A percentile compares a stretch with the other conserved stretches of the same genome.
These are phyloP conservation scores for Euphonia xanthogaster DNA, from an alignment of 2,797 vertebrate genomes.

Conservation along the genomic window DNA sequence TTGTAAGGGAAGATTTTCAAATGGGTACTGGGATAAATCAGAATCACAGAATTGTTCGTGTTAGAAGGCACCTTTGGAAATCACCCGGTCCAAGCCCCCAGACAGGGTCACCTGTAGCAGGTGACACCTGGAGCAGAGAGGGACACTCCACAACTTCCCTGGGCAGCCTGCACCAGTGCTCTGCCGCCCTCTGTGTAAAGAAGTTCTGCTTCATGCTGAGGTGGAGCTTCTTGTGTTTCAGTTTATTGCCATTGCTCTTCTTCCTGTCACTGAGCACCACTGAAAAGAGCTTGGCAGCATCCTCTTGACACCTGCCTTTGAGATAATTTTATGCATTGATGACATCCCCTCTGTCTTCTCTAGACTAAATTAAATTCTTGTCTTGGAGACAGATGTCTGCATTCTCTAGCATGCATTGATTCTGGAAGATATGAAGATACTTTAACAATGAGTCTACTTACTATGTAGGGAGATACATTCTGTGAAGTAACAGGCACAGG, in stretches of 20 bases:
- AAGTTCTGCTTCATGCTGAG: not conserved
- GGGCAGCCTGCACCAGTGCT: accelerated
- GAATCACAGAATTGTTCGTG: not conserved
- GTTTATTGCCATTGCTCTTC: not conserved
- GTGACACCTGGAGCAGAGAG: not conserved
- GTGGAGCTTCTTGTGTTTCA: not conserved
- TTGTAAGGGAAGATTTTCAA: not conserved
- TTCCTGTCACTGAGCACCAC: not conserved
- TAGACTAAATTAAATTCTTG: not conserved
- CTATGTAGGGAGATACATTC: not conserved
- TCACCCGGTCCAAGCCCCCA: not conserved
- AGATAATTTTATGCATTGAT: not conserved
- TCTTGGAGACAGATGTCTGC: not conserved
- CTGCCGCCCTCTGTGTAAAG: not conserved
- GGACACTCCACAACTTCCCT: not conserved
- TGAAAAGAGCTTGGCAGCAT: not conserved
- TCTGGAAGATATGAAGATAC: not conserved
- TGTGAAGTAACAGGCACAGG: not conserved
- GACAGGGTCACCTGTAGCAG: not conserved
- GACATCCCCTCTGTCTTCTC: not conserved
- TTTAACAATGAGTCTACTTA: not conserved
- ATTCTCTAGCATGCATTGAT: not conserved
- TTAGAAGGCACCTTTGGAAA: not conserved
- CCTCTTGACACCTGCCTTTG: not conserved
- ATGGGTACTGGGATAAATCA: not conserved